phyloP scores from a whole-genome alignment of 2,888 invertebrate genomes.

The Drosophila lutescens region DNA sequence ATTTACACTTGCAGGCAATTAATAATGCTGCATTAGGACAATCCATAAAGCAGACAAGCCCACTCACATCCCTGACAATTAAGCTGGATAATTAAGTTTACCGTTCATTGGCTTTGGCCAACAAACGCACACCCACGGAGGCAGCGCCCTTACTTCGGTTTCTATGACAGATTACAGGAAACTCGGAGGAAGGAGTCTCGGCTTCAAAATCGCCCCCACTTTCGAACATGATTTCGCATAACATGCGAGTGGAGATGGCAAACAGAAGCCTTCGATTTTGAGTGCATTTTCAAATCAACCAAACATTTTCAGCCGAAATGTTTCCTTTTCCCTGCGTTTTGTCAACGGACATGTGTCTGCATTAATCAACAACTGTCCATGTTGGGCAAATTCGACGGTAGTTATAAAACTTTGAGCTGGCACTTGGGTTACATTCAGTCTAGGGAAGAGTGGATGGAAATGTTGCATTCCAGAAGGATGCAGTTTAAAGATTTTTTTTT shows the following conservation, averaged over 20 bases:
- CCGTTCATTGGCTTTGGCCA: constrained; percentile 76
- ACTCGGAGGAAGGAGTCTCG: constrained; percentile 7
- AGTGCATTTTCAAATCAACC: constrained; percentile 71
- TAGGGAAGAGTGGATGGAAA: too few relatives aligned
- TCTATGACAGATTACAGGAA: constrained; percentile 66
- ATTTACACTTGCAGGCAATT: constrained; percentile 82
- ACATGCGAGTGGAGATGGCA: constrained; percentile 49
- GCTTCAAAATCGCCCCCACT: constrained; percentile 1
- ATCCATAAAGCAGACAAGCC: constrained; percentile 59
- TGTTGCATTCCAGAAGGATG: too few relatives aligned
- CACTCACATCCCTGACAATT: constrained; percentile 70
- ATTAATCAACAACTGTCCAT: constrained; percentile 45
- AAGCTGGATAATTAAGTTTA: constrained; percentile 83
- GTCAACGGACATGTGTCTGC: constrained; percentile 35
- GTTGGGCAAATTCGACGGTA: constrained; percentile 25
- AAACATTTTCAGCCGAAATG: constrained; percentile 40
- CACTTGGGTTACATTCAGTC: constrained; percentile 6
- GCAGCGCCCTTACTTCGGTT: constrained; percentile 23
- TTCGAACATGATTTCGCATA: constrained; percentile 59
- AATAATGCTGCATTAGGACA: constrained; percentile 82
- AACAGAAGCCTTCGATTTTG: constrained; percentile 41
- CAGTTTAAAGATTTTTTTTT: too few relatives aligned
- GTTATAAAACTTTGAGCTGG: constrained; percentile 14
- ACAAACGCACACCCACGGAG: constrained; percentile 5
- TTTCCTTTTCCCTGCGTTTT: constrained; percentile 15